Evolutionary conservation across 1,140 invertebrate genomes (phyloP), one percentile per base, ranked within the genome.

Genomic region (Teleopsis dalmanni): DNA sequence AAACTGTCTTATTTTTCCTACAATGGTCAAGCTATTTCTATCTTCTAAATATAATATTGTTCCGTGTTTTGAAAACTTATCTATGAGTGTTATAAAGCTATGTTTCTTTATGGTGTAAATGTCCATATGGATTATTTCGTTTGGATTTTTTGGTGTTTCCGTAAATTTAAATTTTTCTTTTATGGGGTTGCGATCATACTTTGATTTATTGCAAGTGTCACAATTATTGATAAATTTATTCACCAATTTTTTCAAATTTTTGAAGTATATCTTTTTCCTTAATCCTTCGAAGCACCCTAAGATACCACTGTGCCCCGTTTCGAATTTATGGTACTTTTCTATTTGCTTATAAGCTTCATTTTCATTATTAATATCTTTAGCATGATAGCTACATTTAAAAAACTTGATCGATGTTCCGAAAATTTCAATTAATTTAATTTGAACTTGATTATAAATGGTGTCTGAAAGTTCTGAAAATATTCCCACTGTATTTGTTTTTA

Each of bases 391-490:
- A 33, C 42, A 45, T 33, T n/a, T n/a, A n/a, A n/a, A n/a, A n/a
- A n/a, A n/a, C 19, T 45, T 45, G 3, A 45, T 16, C 10, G 16
- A 19, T 21, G n/a, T 45, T 31, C 18, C 13, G 22, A 11, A 37
- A 7, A 47, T 23, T 36, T 48, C 19, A 9, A 41, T 50, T 36
- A 50, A 18, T 44, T 36, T 51, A 29, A 11, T 23, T 35, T 51
- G 50, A 21, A 47, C 10, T 3, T 47, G 11, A n/a, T 51, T 47
- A 35, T 51, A 51, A 14, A 18, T 35, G 9, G n/a, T 25, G 35
- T 47, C 50, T 13, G 41, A 23, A 2, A 47, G 23, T 26, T 47
- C 44, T 35, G 50, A 38, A 47, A 16, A 51, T 16, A 51, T 51
- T n/a, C 43, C 49, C 4, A 48, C 29, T 38, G 18, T 21, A 37